Evolutionary conservation across 2,797 vertebrate species (phyloP), one percentile per base, ranked within the genome.

Genomic region (Pteronotus mesoamericanus): DNA sequence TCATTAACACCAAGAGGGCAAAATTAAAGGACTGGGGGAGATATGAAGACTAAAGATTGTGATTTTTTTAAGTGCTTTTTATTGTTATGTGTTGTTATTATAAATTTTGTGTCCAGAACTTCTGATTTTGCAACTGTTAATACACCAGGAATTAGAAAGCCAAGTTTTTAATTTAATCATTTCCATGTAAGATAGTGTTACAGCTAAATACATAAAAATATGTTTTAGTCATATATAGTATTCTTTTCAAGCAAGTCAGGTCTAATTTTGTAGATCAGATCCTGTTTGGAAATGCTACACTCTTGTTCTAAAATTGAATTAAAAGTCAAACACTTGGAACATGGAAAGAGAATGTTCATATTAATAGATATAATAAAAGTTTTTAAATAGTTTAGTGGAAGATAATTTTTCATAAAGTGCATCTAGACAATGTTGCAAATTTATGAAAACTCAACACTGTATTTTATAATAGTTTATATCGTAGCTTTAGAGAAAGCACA

Each of bases 291-390:
- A 78, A 96, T 64, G 15, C 9, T 88, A 34, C 2, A 79, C 7
- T 74, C 4, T 84, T 3, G 57, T 86, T 95, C 82, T 26, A 92
- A 97, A 97, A 89, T 72, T 83, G 86, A 96, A 92, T 91, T 94
- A 94, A 37, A 94, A 79, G 32, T 51, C 26, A 74, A 80, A 66
- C 0, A 90, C 24, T 55, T 95, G 59, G 82, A 97, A 94, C 87
- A 94, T 15, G 55, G 0, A 48, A 94, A 55, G 53, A 92, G 29
- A 72, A 55, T n/a, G 89, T 86, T 94, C 94, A 8, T 48, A 16
- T 80, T 85, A 94, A 39, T 92, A 96, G 83, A 86, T 39, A 85
- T 26, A 91, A 72, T 48, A 34, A 61, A 88, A 46, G 9, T 92
- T 94, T 93, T 93, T 53, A 78, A 14, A 68, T 55, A 85, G 22